phyloP scores from a whole-genome alignment of 2,888 invertebrate genomes.

The Notodonta dromedarius region DNA sequence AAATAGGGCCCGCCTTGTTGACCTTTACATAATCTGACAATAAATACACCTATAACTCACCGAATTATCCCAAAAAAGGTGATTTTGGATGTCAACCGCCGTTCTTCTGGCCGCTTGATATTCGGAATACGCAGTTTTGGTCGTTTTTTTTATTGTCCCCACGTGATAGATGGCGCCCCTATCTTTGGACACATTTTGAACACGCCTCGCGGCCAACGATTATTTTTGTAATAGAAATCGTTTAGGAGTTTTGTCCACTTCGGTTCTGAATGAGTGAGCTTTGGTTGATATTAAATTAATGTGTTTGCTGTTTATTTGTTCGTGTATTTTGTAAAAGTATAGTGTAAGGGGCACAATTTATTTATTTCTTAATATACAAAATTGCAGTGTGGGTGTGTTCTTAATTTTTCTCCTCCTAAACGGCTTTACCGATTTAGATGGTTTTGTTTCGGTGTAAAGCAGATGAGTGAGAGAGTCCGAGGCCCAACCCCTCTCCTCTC shows the following conservation, averaged over 20 bases:
- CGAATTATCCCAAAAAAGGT: constrained; percentile 40
- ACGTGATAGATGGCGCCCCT: constrained; percentile 31
- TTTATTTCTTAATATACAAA: too few relatives aligned
- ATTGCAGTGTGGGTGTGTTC: too few relatives aligned
- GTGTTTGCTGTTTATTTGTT: not conserved
- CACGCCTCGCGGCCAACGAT: constrained; percentile 26
- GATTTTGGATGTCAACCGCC: constrained; percentile 32
- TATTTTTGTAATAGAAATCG: constrained; percentile 16
- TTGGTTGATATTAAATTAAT: not conserved
- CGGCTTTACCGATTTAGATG: too few relatives aligned
- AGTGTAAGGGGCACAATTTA: too few relatives aligned
- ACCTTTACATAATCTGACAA: constrained; percentile 39
- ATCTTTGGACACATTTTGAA: constrained; percentile 33
- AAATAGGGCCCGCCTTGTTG: constrained; percentile 17
- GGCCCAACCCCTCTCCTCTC: too few relatives aligned
- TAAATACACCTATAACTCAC: constrained; percentile 41
- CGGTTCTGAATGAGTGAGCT: not conserved
- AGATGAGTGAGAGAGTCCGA: too few relatives aligned
- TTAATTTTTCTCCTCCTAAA: too few relatives aligned
- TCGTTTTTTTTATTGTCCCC: constrained; percentile 35
- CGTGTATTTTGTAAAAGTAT: not conserved
- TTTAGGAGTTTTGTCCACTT: constrained; percentile 10
- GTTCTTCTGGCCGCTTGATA: constrained; percentile 24
- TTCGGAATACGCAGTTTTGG: constrained; percentile 33
- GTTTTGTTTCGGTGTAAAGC: too few relatives aligned